A percentile compares a stretch with the other conserved stretches of the same genome.
These are phyloP conservation scores for Drosophila pseudotalamancana DNA, from an alignment of 2,888 invertebrate species.

Conservation along the genomic window DNA sequence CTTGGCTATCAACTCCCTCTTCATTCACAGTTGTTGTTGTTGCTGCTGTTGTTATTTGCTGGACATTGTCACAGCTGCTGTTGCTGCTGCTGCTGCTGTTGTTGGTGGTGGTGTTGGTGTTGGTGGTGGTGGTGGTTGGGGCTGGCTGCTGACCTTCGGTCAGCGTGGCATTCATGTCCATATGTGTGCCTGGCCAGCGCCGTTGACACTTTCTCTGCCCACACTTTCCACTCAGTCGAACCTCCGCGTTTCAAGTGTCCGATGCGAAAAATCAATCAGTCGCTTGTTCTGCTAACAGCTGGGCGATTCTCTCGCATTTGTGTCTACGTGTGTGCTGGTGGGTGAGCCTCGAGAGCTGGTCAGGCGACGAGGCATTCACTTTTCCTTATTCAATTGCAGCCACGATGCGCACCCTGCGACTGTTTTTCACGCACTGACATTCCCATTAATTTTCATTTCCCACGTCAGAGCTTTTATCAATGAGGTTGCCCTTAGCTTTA, in stretches of 20 bases:
- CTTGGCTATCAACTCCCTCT: slow-evolving; percentile 14
- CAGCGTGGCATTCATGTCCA: slow-evolving; percentile 40
- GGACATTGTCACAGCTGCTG: slow-evolving; percentile 32
- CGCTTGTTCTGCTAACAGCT: slow-evolving; percentile 60
- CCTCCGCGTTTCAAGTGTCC: background rate
- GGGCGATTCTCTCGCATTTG: slow-evolving; percentile 43
- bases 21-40: background rate
- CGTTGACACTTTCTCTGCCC: background rate
- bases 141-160: slow-evolving; percentile 46
- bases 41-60: slow-evolving; percentile 4
- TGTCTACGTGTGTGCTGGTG: slow-evolving; percentile 17
- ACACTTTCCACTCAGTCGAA: background rate
- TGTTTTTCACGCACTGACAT: slow-evolving; percentile 52
- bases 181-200: slow-evolving; percentile 20
- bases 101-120: background rate
- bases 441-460: background rate
- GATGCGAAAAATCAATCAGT: slow-evolving; percentile 67
- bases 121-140: slow-evolving; percentile 1
- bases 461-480: slow-evolving; percentile 13
- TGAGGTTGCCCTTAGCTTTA: slow-evolving; percentile 34
- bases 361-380: slow-evolving; percentile 5
- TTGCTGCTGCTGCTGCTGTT: slow-evolving; percentile 2
- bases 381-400: background rate
- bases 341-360: slow-evolving; percentile 1
- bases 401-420: slow-evolving; percentile 43